These are phyloP conservation scores for Axis porcinus DNA, from an alignment of 2,113 vertebrate genomes.

Conservation along the genomic window DNA sequence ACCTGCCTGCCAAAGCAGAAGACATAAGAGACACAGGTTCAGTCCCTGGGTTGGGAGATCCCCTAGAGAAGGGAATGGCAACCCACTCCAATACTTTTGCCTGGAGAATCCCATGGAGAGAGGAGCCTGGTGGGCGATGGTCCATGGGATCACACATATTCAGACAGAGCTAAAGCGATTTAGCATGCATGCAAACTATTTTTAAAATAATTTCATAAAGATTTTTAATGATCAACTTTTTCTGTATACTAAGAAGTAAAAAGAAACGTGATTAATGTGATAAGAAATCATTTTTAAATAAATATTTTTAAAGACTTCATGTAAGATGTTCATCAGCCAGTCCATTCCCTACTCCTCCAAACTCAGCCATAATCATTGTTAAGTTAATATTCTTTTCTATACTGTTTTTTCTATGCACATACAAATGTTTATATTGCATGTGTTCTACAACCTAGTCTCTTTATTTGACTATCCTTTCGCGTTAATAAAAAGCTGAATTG, in stretches of 20 bases:
- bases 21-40: not conserved
- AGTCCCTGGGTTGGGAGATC: not conserved
- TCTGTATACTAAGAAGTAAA: not conserved
- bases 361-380: not conserved
- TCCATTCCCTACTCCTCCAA: not conserved
- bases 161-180: not conserved
- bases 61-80: not conserved
- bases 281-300: not conserved
- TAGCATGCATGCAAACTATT: not conserved
- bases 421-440: not conserved
- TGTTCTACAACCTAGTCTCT: not conserved
- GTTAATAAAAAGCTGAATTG: not conserved
- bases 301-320: not conserved
- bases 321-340: not conserved
- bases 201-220: not conserved
- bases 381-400: not conserved
- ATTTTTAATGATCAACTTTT: not conserved
- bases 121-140: rapidly evolving
- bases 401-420: not conserved
- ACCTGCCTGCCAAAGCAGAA: not conserved
- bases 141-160: not conserved
- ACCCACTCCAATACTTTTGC: not conserved
- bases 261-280: not conserved
- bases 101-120: not conserved
- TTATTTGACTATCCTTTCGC: not conserved